Conservation (phyloP, 2,113 vertebrate species). For the Struthidea cinerea region DNA sequence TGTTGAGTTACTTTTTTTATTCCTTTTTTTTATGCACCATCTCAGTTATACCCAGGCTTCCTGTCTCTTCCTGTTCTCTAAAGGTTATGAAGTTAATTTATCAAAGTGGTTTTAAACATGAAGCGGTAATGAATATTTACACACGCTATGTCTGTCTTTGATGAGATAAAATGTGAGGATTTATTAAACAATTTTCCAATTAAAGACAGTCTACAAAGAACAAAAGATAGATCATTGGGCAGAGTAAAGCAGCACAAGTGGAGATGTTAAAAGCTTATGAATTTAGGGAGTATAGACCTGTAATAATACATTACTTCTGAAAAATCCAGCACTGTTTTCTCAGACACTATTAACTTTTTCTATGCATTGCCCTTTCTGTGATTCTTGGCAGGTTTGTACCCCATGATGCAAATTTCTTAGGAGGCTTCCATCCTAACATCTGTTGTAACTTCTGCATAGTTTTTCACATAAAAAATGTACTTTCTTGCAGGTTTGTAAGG, state of each 20-base stretch:
- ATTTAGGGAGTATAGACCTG: neutral
- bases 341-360: neutral
- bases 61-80: conserved; percentile 58
- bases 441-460: neutral
- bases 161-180: conserved; percentile 63
- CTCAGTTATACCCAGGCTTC: conserved; percentile 40
- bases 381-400: neutral
- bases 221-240: neutral
- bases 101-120: conserved; percentile 53
- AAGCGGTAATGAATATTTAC: conserved; percentile 53
- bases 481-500: neutral
- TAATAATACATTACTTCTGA: neutral
- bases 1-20: neutral
- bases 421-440: neutral
- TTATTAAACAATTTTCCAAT: conserved; percentile 55
- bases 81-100: conserved; percentile 68
- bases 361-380: neutral
- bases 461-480: neutral
- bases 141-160: conserved; percentile 14
- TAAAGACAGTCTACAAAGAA: conserved; percentile 38
- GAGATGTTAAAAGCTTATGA: conserved; percentile 11
- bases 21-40: neutral
- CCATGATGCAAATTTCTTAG: neutral
- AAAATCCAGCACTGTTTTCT: neutral
- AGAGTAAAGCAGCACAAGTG: neutral